Conservation (phyloP, 2,113 vertebrate genomes). For the Callithrix jacchus region DNA sequence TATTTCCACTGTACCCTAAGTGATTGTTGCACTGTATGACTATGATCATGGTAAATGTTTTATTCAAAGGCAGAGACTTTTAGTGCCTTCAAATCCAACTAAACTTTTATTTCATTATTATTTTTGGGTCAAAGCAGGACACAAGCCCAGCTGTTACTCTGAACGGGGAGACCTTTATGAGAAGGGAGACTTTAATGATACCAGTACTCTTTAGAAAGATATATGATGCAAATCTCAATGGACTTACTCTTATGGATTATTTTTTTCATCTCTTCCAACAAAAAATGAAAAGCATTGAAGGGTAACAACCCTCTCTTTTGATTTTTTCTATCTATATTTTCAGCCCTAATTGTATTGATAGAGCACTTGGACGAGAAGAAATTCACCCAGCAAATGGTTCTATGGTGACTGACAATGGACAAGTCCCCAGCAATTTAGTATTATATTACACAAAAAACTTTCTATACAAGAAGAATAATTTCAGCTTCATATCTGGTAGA, state of each 20-base stretch:
- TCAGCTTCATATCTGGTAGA: not conserved
- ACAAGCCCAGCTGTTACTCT: not conserved
- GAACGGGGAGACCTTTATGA: not conserved
- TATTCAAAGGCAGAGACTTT: not conserved
- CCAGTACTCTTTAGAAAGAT: not conserved
- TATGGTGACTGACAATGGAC: not conserved
- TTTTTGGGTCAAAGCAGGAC: not conserved
- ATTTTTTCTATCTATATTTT: not conserved
- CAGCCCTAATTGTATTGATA: not conserved
- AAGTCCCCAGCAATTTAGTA: not conserved
- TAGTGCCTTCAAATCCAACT: slow-evolving; percentile 21
- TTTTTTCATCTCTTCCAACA: not conserved
- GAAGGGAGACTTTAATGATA: not conserved
- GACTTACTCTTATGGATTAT: not conserved
- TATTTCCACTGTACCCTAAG: not conserved
- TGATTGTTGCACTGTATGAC: not conserved
- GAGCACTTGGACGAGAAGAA: not conserved
- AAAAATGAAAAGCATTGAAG: not conserved
- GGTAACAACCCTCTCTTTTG: not conserved
- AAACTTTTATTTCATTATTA: not conserved
- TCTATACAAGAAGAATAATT: not conserved
- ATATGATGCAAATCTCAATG: not conserved
- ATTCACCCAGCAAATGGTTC: not conserved
- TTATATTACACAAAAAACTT: not conserved
- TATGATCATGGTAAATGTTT: slow-evolving; percentile 20